Evolutionary conservation across 2,113 vertebrate genomes (phyloP), one percentile per base, ranked within the genome.

Genomic region (Rallus limicola): DNA sequence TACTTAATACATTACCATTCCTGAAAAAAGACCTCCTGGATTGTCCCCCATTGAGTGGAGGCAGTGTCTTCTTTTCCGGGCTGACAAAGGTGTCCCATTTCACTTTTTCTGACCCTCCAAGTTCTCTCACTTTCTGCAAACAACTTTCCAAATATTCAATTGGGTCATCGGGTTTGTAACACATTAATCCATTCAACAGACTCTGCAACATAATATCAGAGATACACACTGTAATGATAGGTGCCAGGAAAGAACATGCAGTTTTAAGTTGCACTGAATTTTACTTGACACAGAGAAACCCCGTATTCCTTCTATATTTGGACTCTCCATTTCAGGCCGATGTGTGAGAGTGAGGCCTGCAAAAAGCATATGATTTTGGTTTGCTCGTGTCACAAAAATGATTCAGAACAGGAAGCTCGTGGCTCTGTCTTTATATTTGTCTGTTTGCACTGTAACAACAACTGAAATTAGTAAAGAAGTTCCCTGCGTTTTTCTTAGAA

Each of bases 61-160:
- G 99, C 25, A 99, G 96, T 5, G 98, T 98, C 97, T 99, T 99
- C 98, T 99, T 99, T 96, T 99, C 99, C 93, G 99, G 99, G 77
- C 99, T 99, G 89, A 99, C 99, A 78, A 99, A 99, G 26, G 99
- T 99, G 85, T 99, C 99, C 99, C 99, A 99, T 74, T 99, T 98
- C 86, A 99, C 99, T 94, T 99, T 99, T 62, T 99, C 99, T 40
- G 99, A 92, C 48, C 99, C 99, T 18, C 99, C 99, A 20, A 99
- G 97, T 92, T 99, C 99, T 94, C 98, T 98, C 33, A 98, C 99
- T 97, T 99, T 99, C 96, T 99, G 99, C 95, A 99, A 98, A 95
- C 99, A 99, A 82, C 95, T 97, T 97, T 99, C 99, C 97, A 99
- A 96, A 97, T 99, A 99, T 69, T 99, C 99, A 53, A 99, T 95